Evolutionary conservation across 2,888 invertebrate species (phyloP), one percentile per base, ranked within the genome.

Genomic region (Acholoe squamosa): DNA sequence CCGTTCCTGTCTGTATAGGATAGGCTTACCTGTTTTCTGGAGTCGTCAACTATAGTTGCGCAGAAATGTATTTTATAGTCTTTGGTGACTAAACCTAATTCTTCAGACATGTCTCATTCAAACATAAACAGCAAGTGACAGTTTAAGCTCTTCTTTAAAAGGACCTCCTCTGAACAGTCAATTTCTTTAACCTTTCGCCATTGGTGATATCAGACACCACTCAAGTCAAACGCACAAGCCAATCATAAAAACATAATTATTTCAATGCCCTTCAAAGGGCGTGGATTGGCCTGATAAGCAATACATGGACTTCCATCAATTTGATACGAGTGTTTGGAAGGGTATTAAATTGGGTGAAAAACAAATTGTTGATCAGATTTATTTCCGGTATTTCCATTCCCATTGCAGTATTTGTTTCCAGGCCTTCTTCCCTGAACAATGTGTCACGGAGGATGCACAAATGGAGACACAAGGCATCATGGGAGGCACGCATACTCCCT

Each of bases 251-350:
- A 43, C 43, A 43, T 43, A 43, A 43, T 43, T 43, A 43, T 43
- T 43, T 43, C 43, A n/a, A 61, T 61, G 14, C n/a, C 19, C n/a
- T 61, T 61, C 61, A 19, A 61, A 61, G 19, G 61, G 61, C n/a
- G 54, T 61, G 61, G 61, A 61, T 19, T n/a, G 61, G 61, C 14
- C 61, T n/a, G 61, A 61, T 61, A 61, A 71, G 71, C 71, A 71
- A 71, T 71, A 71, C 71, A 71, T 28, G 7, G 28, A 71, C 25
- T 71, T 71, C 28, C 25, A 71, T 71, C 25, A 71, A 71, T 16
- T 28, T 28, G 31, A 71, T 28, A 25, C 25, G 71, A 14, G 19
- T 71, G 19, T 71, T 71, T 25, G 28, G 71, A 25, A 14, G 0
- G 71, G 71, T 25, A 71, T n/a, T 71, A 71, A 71, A 5, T 25